These are phyloP conservation scores for Hetaerina titia DNA, from an alignment of 2,888 invertebrate genomes.

Conservation along the genomic window DNA sequence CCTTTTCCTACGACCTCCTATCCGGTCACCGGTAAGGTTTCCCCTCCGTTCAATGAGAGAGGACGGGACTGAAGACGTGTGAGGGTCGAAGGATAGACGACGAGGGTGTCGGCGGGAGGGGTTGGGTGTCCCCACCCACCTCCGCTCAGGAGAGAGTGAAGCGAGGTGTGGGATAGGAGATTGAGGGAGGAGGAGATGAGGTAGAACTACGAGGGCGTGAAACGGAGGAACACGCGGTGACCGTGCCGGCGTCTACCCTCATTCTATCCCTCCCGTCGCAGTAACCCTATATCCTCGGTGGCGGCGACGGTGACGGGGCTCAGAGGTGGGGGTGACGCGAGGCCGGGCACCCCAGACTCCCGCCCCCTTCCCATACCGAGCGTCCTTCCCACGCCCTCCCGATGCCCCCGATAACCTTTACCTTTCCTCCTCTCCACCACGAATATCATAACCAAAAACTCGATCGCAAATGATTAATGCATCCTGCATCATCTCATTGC, in stretches of 20 bases:
- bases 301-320: conserved; percentile 3
- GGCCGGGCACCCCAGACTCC: background rate
- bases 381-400: background rate
- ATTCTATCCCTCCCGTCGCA: background rate
- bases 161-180: background rate
- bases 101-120: background rate
- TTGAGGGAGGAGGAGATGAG: background rate
- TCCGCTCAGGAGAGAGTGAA: background rate
- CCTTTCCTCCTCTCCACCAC: background rate
- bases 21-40: conserved; percentile 4
- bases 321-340: background rate
- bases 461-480: no score
- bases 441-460: background rate
- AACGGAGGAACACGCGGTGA: background rate
- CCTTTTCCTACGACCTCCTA: background rate
- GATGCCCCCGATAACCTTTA: background rate
- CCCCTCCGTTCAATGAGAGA: background rate
- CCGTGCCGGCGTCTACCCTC: background rate
- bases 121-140: background rate
- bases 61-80: background rate
- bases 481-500: no score
- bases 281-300: conserved; percentile 15
- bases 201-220: background rate
- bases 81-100: background rate
- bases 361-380: background rate